Evolutionary conservation across 1,140 invertebrate species (phyloP).

Genomic region (Periplaneta americana): DNA sequence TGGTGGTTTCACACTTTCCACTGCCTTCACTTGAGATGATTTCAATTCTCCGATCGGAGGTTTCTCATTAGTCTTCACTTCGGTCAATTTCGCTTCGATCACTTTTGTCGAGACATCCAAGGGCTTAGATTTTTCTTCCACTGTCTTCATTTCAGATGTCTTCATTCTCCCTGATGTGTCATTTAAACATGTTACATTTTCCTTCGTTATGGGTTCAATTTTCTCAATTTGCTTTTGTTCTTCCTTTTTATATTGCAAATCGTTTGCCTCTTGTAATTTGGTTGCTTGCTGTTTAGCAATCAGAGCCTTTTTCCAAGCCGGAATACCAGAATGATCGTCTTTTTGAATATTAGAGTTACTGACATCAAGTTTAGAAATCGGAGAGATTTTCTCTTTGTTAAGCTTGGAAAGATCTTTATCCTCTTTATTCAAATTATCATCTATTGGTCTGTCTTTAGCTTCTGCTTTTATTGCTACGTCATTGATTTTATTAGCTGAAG

Average conservation of each 20-base stretch:
- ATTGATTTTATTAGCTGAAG: not conserved
- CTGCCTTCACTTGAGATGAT: too few relatives aligned
- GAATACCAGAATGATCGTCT: not conserved
- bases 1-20: too few relatives aligned
- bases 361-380: not conserved
- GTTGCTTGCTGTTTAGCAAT: not conserved
- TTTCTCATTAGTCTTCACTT: too few relatives aligned
- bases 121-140: not conserved
- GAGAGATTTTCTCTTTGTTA: not conserved
- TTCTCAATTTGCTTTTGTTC: not conserved
- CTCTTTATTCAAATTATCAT: not conserved
- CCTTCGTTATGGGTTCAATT: too few relatives aligned
- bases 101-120: too few relatives aligned
- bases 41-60: too few relatives aligned
- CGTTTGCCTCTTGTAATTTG: not conserved
- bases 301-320: not conserved
- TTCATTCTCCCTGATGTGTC: too few relatives aligned
- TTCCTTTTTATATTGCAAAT: not conserved
- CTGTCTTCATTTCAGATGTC: not conserved
- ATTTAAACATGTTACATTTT: too few relatives aligned
- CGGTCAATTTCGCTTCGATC: too few relatives aligned
- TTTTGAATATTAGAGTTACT: not conserved
- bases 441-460: not conserved
- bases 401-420: not conserved
- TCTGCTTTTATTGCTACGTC: not conserved